These are phyloP conservation scores for Cynoglossus semilaevis DNA, from an alignment of 2,113 vertebrate genomes.

Conservation along the genomic window DNA sequence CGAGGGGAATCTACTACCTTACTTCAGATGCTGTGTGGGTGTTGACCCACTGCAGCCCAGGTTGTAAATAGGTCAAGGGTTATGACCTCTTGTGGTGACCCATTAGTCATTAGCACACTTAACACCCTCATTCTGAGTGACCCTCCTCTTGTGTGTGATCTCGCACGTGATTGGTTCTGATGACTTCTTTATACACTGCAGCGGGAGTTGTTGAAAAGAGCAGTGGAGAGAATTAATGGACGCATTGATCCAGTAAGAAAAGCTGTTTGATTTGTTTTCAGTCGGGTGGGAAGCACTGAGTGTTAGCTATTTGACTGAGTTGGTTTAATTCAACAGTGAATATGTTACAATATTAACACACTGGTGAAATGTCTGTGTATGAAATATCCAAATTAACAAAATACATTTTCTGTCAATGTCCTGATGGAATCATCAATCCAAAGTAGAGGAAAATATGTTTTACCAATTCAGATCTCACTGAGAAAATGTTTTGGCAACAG, in stretches of 20 bases:
- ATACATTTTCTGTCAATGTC: too few species aligned
- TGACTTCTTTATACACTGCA: conserved; percentile 25
- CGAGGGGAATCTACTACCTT: background rate
- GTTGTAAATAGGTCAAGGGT: conserved; percentile 59
- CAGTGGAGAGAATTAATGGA: conserved; percentile 18
- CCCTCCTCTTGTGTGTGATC: conserved; percentile 45
- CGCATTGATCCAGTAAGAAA: background rate
- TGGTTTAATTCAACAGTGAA: conserved; percentile 9
- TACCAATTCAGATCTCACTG: too few species aligned
- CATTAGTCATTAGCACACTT: conserved; percentile 67
- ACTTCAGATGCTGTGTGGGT: conserved; percentile 14
- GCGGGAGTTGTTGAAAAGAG: conserved; percentile 21
- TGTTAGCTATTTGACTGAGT: conserved; percentile 13
- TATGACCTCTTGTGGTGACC: conserved; percentile 56
- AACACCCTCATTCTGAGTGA: conserved; percentile 69
- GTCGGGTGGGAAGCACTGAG: background rate
- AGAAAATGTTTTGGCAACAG: too few species aligned
- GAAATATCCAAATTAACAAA: too few species aligned
- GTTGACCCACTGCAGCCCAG: background rate
- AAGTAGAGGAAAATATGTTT: too few species aligned
- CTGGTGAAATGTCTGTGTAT: conserved; percentile 6
- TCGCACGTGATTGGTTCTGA: conserved; percentile 39
- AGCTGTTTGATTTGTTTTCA: background rate
- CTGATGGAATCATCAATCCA: too few species aligned
- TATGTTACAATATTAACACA: conserved; percentile 5